phyloP scores from a whole-genome alignment of 2,888 invertebrate species.

The Craniophora ligustri region DNA sequence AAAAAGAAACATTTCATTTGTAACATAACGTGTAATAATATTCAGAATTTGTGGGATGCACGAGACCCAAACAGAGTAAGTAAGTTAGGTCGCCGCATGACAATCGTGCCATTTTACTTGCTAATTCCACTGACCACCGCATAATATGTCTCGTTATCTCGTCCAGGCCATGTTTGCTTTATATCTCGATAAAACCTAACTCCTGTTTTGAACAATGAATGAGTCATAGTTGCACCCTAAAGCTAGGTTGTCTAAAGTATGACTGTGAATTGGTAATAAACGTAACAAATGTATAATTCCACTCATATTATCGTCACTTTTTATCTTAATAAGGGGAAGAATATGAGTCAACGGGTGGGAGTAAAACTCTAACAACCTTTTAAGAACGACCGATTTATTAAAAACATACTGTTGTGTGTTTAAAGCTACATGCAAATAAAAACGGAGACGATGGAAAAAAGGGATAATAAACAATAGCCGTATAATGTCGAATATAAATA shows the following conservation, averaged over 20 bases:
- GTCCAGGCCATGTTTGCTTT: conserved; percentile 40
- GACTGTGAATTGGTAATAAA: no score
- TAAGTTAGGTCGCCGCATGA: conserved; percentile 65
- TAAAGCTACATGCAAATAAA: no score
- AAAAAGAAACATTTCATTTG: background rate
- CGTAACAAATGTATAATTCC: background rate
- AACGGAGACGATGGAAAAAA: background rate
- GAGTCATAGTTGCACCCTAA: background rate
- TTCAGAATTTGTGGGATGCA: conserved; percentile 33
- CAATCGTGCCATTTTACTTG: conserved; percentile 74
- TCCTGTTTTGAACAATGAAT: conserved; percentile 19
- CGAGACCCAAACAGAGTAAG: conserved; percentile 52
- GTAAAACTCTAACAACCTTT: no score
- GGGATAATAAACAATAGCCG: background rate
- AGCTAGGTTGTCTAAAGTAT: background rate
- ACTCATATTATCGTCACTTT: no score
- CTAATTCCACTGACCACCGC: conserved; percentile 66
- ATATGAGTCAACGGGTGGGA: no score
- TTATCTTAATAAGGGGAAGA: no score
- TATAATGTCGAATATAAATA: conserved; percentile 9
- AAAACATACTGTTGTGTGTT: no score
- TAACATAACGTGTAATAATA: conserved; percentile 4
- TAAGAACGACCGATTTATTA: no score
- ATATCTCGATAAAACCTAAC: conserved; percentile 38
- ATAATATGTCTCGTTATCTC: conserved; percentile 62